Evolutionary conservation across 2,113 vertebrate genomes (phyloP).

Genomic region (Beaufortia kweichowensis): DNA sequence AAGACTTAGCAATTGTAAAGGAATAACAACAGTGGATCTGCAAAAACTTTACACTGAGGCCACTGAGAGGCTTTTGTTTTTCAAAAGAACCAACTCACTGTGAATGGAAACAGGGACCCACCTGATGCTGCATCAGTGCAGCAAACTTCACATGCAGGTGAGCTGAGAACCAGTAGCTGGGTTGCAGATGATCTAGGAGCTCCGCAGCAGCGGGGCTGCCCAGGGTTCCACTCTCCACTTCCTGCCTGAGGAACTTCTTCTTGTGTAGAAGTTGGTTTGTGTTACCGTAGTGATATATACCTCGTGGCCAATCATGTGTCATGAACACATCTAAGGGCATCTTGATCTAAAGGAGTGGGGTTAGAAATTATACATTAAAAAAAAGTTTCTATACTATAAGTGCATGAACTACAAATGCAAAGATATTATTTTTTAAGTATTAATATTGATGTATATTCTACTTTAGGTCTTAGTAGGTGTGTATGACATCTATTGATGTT

Average conservation of each 20-base stretch:
- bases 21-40: no score
- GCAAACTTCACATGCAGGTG: constrained; percentile 98
- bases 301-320: constrained; percentile 96
- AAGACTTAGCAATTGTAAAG: no score
- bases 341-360: constrained; percentile 76
- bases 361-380: background rate
- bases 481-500: background rate
- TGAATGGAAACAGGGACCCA: constrained; percentile 52
- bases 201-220: constrained; percentile 93
- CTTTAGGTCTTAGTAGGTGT: no score
- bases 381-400: background rate
- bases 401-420: background rate
- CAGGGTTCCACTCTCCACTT: constrained; percentile 89
- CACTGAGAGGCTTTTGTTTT: no score
- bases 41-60: no score
- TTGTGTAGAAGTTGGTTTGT: constrained; percentile 84
- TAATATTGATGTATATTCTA: no score
- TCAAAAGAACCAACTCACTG: no score
- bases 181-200: constrained; percentile 88
- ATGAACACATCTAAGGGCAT: constrained; percentile 91
- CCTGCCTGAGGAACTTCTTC: constrained; percentile 91
- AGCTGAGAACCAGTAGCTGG: constrained; percentile 95
- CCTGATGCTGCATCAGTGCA: constrained; percentile 90
- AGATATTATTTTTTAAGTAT: no score
- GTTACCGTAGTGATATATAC: constrained; percentile 91